A percentile compares a stretch with the other conserved stretches of the same genome.
Evolutionary conservation across 2,888 invertebrate species (phyloP).

Genomic region (Iselma pallidipennis): DNA sequence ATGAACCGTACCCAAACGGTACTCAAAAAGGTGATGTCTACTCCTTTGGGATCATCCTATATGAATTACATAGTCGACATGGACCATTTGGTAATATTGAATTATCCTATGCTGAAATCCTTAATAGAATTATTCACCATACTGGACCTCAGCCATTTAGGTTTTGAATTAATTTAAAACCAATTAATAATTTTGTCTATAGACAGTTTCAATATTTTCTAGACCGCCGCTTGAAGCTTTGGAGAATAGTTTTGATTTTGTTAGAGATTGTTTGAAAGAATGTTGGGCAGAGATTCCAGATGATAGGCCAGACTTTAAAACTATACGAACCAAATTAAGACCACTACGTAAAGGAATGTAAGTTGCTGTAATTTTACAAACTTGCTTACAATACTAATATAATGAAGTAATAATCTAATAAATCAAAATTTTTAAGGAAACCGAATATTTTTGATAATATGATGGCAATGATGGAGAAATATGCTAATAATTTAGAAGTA

Average conservation of each 20-base stretch:
- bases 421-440: conserved; percentile 79
- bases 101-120: conserved; percentile 69
- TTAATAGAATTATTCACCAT: conserved; percentile 63
- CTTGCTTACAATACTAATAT: too few relatives aligned
- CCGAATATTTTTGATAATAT: conserved; percentile 97
- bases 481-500: conserved; percentile 92
- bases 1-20: conserved; percentile 54
- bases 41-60: conserved; percentile 85
- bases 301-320: conserved; percentile 82
- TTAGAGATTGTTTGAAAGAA: conserved; percentile 80
- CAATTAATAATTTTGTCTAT: conserved; percentile 3
- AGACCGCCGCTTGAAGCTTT: conserved; percentile 81
- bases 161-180: conserved; percentile 55
- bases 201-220: conserved; percentile 50
- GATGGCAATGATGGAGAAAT: conserved; percentile 98
- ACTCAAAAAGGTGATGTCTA: conserved; percentile 82
- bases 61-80: conserved; percentile 83
- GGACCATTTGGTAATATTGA: conserved; percentile 81
- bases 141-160: conserved; percentile 61
- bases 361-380: conserved; percentile 57
- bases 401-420: too few relatives aligned
- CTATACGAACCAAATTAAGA: conserved; percentile 75
- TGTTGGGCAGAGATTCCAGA: conserved; percentile 86
- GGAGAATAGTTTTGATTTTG: conserved; percentile 83
- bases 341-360: conserved; percentile 88